A percentile compares a stretch with the other conserved stretches of the same genome.
Evolutionary conservation across 2,797 vertebrate genomes (phyloP).

Genomic region (Macrochelys suwanniensis): DNA sequence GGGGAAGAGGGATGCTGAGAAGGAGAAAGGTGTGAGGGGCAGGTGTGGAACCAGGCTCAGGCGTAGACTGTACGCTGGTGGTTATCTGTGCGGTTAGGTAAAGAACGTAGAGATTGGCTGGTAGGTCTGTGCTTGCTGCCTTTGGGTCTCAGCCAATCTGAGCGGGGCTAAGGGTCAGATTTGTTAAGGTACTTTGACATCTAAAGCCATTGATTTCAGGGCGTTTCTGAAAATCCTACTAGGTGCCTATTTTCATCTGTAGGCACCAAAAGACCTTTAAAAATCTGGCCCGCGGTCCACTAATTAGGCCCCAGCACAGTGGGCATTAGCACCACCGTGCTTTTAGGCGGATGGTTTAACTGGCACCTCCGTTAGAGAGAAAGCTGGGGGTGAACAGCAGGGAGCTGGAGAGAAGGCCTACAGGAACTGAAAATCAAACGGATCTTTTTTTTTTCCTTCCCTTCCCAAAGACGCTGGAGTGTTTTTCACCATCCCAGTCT

Average conservation of each 20-base stretch:
- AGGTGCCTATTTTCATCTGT: background rate
- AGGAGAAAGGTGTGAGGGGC: background rate
- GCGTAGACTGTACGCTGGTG: background rate
- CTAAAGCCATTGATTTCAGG: background rate
- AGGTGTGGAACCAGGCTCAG: background rate
- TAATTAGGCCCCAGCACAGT: background rate
- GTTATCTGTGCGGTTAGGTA: background rate
- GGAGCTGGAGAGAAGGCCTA: background rate
- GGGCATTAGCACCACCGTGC: background rate
- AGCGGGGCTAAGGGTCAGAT: background rate
- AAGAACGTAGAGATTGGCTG: background rate
- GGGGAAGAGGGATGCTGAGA: background rate
- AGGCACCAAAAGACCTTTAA: background rate
- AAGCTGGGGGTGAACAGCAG: background rate
- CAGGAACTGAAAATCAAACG: background rate
- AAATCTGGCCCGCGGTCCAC: background rate
- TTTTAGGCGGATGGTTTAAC: background rate
- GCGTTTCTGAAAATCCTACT: background rate
- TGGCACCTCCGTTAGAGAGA: background rate
- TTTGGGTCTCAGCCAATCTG: background rate
- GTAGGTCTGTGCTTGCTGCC: background rate
- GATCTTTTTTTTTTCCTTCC: background rate
- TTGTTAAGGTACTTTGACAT: background rate
- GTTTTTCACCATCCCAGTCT: conserved; percentile 61
- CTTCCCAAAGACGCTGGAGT: conserved; percentile 37